Evolutionary conservation across 2,113 vertebrate species (phyloP), one percentile per base, ranked within the genome.

Genomic region (Plectropomus leopardus): DNA sequence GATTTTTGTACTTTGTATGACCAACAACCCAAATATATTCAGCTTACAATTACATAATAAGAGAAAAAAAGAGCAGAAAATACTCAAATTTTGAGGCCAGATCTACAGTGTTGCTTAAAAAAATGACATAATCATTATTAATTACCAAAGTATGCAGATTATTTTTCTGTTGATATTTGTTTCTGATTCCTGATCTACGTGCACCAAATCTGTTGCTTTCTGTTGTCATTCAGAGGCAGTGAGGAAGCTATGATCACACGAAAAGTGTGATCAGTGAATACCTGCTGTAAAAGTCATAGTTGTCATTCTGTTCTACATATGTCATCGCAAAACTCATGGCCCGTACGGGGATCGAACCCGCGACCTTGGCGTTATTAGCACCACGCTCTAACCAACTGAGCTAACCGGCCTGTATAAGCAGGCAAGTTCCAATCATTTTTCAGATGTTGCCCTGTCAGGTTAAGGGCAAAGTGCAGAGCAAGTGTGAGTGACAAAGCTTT

Each of bases 341-440:
- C 86, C 34, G 70, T 89, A 92, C 83, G 45, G 83, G 87, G 87
- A 90, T 92, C 83, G 77, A 92, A 92, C 90, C 89, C 78, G 23
- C 78, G 48, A 92, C 83, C 88, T 87, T 88, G 83, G 86, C 78
- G 69, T 92, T 88, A 90, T 91, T 93, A 87, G 87, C 87, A 90
- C 90, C 85, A 86, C 83, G 67, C 88, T 92, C 89, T 92, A 86
- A 90, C 86, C 88, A 92, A 58, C 88, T 92, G 88, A 93, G 87
- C 89, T 92, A 93, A 88, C 82, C 63, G 26, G 80, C 87, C 88
- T 3, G n/a, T 4, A 0, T 6, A 3, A 1, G n/a, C n/a, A 0
- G 0, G 0, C 1, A 0, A 0, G 0, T 0, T 23, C 4, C 6
- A 11, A 36, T 3, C 23, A 21, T 16, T 0, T 24, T 0, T 10